Conservation (phyloP, 2,113 vertebrate species). For the Antechinus stuartii region DNA sequence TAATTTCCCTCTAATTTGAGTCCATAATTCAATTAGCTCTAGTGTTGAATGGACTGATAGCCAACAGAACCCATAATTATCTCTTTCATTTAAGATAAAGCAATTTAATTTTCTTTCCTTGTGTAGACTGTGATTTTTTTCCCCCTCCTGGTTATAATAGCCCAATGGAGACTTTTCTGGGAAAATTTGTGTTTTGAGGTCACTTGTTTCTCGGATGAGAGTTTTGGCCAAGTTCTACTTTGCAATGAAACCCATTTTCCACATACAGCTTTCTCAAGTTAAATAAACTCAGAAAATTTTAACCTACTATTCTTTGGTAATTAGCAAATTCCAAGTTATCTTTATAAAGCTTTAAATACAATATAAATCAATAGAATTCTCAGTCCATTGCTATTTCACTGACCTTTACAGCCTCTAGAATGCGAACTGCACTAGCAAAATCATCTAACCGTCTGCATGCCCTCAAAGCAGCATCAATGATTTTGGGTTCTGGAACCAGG, state of each 20-base stretch:
- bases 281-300: conserved; percentile 26
- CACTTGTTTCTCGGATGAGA: background rate
- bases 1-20: conserved; percentile 69
- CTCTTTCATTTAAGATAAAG: conserved; percentile 51
- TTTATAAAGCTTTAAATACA: background rate
- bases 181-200: background rate
- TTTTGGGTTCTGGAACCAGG: conserved; percentile 98
- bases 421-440: conserved; percentile 95
- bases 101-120: conserved; percentile 25
- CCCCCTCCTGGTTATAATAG: background rate
- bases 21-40: conserved; percentile 69
- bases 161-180: background rate
- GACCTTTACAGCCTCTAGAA: conserved; percentile 97
- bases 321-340: conserved; percentile 44
- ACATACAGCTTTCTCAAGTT: conserved; percentile 21
- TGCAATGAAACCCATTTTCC: conserved; percentile 9
- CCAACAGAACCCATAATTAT: conserved; percentile 69
- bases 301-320: conserved; percentile 7
- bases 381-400: conserved; percentile 56
- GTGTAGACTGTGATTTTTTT: conserved; percentile 45
- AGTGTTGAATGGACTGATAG: conserved; percentile 69
- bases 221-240: conserved; percentile 25
- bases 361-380: background rate
- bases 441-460: conserved; percentile 97
- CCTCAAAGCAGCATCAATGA: conserved; percentile 94